Evolutionary conservation across 2,888 invertebrate genomes (phyloP).

Genomic region (Trachelus iudaicus): DNA sequence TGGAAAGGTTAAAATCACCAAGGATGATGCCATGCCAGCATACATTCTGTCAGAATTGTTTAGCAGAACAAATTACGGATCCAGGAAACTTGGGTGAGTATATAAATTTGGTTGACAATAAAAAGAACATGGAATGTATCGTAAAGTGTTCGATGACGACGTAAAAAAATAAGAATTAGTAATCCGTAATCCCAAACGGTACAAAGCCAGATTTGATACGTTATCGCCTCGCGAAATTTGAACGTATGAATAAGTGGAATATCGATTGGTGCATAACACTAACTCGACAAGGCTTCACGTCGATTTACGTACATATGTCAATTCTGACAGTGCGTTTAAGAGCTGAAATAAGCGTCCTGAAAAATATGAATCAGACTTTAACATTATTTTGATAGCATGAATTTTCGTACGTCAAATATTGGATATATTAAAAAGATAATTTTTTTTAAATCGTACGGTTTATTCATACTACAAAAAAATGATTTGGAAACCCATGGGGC

Average conservation of each 20-base stretch:
- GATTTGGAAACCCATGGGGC: background rate
- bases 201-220: background rate
- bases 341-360: background rate
- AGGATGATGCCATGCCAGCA: conserved; percentile 77
- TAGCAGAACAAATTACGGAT: conserved; percentile 66
- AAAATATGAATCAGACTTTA: background rate
- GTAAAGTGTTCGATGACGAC: background rate
- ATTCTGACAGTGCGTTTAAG: background rate
- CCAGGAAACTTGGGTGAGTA: conserved; percentile 46
- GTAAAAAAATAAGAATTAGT: background rate
- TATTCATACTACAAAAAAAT: background rate
- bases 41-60: conserved; percentile 73
- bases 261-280: background rate
- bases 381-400: background rate
- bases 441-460: too few relatives aligned
- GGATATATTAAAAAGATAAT: background rate
- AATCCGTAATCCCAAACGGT: background rate
- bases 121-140: conserved; percentile 28
- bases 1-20: conserved; percentile 70
- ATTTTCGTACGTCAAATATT: background rate
- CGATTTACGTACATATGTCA: background rate
- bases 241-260: background rate
- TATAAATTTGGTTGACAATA: background rate
- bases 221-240: background rate
- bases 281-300: background rate